These are phyloP conservation scores for Amphibalanus amphitrite DNA, from an alignment of 1,140 invertebrate species.

Conservation along the genomic window DNA sequence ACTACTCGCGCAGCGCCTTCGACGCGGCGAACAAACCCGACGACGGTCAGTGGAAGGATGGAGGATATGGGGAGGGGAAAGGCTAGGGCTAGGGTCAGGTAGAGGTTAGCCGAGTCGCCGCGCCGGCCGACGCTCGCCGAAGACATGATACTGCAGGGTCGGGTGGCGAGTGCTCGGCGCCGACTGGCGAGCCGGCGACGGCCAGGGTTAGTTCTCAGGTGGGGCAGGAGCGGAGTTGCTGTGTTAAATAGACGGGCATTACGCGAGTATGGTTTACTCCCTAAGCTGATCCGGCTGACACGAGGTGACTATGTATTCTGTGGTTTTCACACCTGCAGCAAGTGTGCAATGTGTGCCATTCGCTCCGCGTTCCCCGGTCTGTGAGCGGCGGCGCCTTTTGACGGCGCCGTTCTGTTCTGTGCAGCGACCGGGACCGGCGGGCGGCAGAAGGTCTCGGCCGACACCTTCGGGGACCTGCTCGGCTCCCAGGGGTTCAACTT, in stretches of 20 bases:
- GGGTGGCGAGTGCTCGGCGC: neutral
- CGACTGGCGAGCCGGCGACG: neutral
- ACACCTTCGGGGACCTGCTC: conserved; percentile 78
- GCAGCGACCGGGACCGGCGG: neutral
- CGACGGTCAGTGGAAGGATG: neutral
- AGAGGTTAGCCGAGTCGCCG: neutral
- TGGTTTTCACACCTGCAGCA: too few relatives aligned
- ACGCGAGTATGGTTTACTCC: too few relatives aligned
- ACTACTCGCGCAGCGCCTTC: neutral
- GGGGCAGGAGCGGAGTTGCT: neutral
- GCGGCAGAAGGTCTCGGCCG: conserved; percentile 26
- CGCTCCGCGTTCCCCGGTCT: too few relatives aligned
- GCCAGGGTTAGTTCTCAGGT: neutral
- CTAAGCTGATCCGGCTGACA: too few relatives aligned
- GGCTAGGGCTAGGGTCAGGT: neutral
- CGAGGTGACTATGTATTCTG: too few relatives aligned
- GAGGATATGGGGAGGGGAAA: neutral
- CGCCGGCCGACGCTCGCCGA: neutral
- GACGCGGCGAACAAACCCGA: neutral
- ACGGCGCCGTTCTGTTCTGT: too few relatives aligned
- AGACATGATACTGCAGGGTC: too few relatives aligned
- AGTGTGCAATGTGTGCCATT: too few relatives aligned
- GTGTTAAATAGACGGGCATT: neutral
- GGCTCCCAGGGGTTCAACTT: conserved; percentile 75
- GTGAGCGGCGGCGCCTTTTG: too few relatives aligned